phyloP scores from a whole-genome alignment of 2,113 vertebrate genomes.

The Oreochromis niloticus region DNA sequence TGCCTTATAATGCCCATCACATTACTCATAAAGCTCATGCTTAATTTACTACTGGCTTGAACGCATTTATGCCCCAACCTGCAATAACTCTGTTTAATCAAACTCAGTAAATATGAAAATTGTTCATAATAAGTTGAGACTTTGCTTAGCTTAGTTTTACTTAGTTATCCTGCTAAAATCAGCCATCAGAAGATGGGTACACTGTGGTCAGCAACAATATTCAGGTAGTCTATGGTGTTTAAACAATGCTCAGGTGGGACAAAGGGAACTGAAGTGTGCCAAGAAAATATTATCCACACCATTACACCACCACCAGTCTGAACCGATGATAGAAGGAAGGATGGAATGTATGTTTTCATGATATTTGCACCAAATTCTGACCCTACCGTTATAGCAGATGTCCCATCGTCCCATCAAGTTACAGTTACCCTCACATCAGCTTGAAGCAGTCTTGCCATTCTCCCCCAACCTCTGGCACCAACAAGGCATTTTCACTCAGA shows the following conservation, averaged over 20 bases:
- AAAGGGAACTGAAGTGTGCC: neutral
- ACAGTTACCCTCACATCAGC: neutral
- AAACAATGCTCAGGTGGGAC: neutral
- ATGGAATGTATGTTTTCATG: neutral
- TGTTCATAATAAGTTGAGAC: neutral
- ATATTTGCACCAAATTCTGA: neutral
- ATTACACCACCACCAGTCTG: neutral
- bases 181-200: neutral
- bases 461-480: neutral
- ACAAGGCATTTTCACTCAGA: neutral
- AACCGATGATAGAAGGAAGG: neutral
- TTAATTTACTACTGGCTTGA: neutral
- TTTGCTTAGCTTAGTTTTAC: neutral
- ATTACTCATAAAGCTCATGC: neutral
- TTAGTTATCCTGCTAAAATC: neutral
- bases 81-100: neutral
- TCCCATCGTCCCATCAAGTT: neutral
- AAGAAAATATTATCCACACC: neutral
- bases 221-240: neutral
- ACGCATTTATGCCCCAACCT: neutral
- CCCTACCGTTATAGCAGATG: neutral
- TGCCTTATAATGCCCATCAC: neutral
- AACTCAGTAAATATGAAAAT: neutral
- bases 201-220: neutral
- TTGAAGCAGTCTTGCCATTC: neutral